Base-by-base conservation (phyloP, 1,140 invertebrate genomes). In the Ceratina calcarata region DNA sequence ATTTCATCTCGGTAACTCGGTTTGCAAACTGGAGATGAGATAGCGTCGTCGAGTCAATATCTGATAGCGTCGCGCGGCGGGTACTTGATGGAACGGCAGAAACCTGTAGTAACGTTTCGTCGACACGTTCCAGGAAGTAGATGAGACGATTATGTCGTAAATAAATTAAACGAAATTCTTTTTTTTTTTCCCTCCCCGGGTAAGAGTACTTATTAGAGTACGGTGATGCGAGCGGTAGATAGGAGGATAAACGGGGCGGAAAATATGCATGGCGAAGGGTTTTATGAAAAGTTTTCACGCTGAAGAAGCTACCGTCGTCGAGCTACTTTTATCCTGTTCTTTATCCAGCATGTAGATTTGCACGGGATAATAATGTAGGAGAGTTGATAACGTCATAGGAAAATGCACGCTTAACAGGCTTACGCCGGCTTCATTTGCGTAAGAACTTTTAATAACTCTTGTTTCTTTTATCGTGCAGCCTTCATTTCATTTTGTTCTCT, bases 231-330 rank as follows among this genome's bases (percentile, higher is more conserved):
- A 18, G 8, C 2, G 18, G 4, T 24, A 68, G 66, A 53, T 68
- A 53, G 1, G 10, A 22, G 12, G 45, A 22, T 16, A 24, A 51
- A 53, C 66, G 49, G 18, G 22, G 45, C 16, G 18, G 22, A 18
- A 68, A 68, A 53, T 68, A 68, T 27, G 66, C 49, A 27, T n/a
- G 22, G 45, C 0, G 49, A 24, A 53, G 12, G 22, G 37, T 7
- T 68, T 68, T 68, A 68, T 68, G 49, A 68, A 68, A n/a, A 68
- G 51, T 22, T 68, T 51, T 53, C 32, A 51, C 20, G 66, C 22
- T 24, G 24, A 53, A 68, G 66, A 68, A 68, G 66, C 22, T 68
- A 24, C 45, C 51, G 49, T 51, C 37, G 37, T 22, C 37, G 45
- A 51, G 65, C 32, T 22, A 51, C 4, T 68, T 53, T 68, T 51